Evolutionary conservation across 2,888 invertebrate species (phyloP).

Genomic region (Actias luna): DNA sequence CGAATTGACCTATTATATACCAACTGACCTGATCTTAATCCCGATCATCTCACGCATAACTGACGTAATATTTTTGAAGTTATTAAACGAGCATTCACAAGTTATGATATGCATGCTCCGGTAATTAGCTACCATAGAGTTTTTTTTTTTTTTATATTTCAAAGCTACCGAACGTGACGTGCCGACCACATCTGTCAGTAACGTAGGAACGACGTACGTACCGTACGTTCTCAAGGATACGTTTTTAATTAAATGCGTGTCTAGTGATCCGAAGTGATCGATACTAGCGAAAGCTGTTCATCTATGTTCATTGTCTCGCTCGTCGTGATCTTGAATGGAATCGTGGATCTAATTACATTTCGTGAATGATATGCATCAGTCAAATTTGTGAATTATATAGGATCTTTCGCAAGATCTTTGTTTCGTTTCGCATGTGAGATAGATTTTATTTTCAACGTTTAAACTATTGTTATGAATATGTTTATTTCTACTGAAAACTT

Average conservation of each 20-base stretch:
- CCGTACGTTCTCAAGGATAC: conserved; percentile 52
- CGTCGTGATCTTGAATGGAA: conserved; percentile 34
- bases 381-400: conserved; percentile 23
- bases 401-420: conserved; percentile 15
- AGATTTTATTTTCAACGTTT: conserved; percentile 1
- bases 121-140: conserved; percentile 60
- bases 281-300: conserved; percentile 22
- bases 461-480: not conserved
- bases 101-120: conserved; percentile 47
- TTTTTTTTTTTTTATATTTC: conserved; percentile 38
- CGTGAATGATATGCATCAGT: conserved; percentile 31
- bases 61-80: conserved; percentile 63
- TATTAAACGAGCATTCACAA: conserved; percentile 48
- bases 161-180: conserved; percentile 43
- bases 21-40: conserved; percentile 54
- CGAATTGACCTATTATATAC: conserved; percentile 70
- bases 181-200: conserved; percentile 61
- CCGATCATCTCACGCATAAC: conserved; percentile 53
- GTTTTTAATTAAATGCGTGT: conserved; percentile 44
- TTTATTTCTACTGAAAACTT: not conserved
- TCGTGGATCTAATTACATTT: conserved; percentile 28
- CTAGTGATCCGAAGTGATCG: conserved; percentile 30
- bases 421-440: not conserved
- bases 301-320: conserved; percentile 23
- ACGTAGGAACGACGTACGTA: conserved; percentile 32